Conservation (phyloP, 2,113 vertebrate species). For the Actenoides hombroni region DNA sequence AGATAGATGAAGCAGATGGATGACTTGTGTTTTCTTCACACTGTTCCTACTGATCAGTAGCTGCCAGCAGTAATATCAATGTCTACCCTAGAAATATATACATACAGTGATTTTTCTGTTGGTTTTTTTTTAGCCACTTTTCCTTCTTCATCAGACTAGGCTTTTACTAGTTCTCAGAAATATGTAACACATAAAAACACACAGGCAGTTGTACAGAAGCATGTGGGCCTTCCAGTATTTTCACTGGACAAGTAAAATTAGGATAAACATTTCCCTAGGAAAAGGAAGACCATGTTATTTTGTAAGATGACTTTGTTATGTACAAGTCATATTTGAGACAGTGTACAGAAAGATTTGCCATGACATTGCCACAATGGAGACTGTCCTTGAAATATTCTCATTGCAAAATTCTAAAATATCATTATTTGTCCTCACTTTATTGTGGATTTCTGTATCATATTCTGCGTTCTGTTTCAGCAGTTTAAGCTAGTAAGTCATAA, state of each 20-base stretch:
- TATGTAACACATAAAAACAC: accelerated
- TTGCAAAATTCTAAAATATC: not conserved
- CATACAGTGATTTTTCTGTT: not conserved
- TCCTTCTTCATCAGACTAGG: not conserved
- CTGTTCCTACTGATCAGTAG: not conserved
- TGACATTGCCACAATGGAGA: not conserved
- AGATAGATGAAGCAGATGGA: conserved; percentile 18
- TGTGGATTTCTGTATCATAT: not conserved
- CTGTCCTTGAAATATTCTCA: not conserved
- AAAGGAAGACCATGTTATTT: not conserved
- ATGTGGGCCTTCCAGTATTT: not conserved
- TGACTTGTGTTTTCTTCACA: conserved; percentile 30
- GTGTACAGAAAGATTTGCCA: not conserved
- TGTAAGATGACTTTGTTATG: not conserved
- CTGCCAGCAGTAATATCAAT: not conserved
- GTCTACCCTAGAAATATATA: not conserved
- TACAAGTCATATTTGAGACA: not conserved
- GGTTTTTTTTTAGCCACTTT: not conserved
- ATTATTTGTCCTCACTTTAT: not conserved
- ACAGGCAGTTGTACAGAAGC: not conserved
- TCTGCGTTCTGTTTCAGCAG: not conserved
- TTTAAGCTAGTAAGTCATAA: not conserved
- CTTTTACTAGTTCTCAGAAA: not conserved
- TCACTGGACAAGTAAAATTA: not conserved
- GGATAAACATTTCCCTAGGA: not conserved